Base-by-base conservation (phyloP, 2,797 vertebrate species). In the Antrozous pallidus region DNA sequence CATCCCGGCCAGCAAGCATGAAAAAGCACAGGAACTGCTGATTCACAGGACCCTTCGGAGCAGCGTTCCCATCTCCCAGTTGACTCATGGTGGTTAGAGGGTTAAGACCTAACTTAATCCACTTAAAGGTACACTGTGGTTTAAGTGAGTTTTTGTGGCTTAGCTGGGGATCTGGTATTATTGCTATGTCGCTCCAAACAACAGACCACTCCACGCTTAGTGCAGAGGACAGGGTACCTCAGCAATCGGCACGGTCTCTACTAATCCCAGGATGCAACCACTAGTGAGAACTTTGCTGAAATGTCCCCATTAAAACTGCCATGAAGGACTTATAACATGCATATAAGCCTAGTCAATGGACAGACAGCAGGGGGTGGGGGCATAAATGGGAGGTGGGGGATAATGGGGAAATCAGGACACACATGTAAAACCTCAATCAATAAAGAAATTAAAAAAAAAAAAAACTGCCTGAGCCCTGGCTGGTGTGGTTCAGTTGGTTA, bases 51-150 rank as follows among this genome's bases (percentile, higher is more conserved):
- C 88, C 63, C 67, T 14, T 54, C 31, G 1, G 5, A 85, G 47
- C 14, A 26, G 16, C 3, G 14, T 13, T 74, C 70, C 73, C 28
- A 17, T 49, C 61, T 78, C 61, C 40, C 6, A 40, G n/a, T 3
- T 93, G 93, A 94, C 51, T 74, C 49, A 77, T 0, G 26, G 80
- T 56, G 51, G 83, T 84, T 63, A 77, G 45, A 36, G 84, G 85
- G 85, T 80, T 31, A 79, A 82, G 49, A 40, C 95, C 94, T 65
- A 69, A 26, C 69, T 63, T 36, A 69, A 90, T 90, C 89, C 89
- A 95, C 89, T 95, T 78, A 92, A 83, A 94, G 77, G 93, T 24
- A 42, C 47, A n/a, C 26, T 85, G 86, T 88, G 85, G 49, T 73
- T 67, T 90, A 61, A 67, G 75, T 8, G 86, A 70, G 77, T 74